These are phyloP conservation scores for Microtus ochrogaster DNA, from an alignment of 2,113 vertebrate species.

Conservation along the genomic window DNA sequence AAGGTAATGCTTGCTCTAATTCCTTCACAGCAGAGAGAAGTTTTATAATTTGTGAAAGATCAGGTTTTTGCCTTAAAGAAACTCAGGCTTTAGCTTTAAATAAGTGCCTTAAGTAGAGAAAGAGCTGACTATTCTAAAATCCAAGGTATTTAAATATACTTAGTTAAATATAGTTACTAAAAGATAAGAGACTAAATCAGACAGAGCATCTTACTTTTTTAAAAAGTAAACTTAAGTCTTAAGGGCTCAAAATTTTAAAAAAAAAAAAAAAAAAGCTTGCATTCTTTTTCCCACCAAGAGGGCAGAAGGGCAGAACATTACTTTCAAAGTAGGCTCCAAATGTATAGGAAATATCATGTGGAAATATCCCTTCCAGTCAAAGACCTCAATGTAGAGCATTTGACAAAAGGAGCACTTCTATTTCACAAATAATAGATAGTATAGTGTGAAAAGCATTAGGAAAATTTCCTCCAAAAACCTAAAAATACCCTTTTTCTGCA, in stretches of 20 bases:
- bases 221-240: slow-evolving; percentile 41
- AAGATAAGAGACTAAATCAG: slow-evolving; percentile 57
- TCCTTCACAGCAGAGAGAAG: slow-evolving; percentile 30
- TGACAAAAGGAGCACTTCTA: slow-evolving; percentile 31
- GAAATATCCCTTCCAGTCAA: slow-evolving; percentile 42
- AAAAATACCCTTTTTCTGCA: slow-evolving; percentile 52
- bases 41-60: slow-evolving; percentile 30
- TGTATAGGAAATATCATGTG: slow-evolving; percentile 7
- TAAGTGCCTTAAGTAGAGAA: not conserved
- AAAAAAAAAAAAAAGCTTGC: not conserved
- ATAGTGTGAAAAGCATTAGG: slow-evolving; percentile 30
- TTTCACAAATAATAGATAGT: slow-evolving; percentile 1
- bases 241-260: not conserved
- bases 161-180: slow-evolving; percentile 26
- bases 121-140: slow-evolving; percentile 57
- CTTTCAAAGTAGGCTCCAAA: slow-evolving; percentile 23
- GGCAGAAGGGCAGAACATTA: slow-evolving; percentile 41
- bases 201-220: slow-evolving; percentile 20
- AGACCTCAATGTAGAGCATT: slow-evolving; percentile 34
- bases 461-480: slow-evolving; percentile 51
- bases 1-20: slow-evolving; percentile 28
- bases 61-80: slow-evolving; percentile 16
- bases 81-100: slow-evolving; percentile 50
- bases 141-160: slow-evolving; percentile 55
- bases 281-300: not conserved